phyloP scores from a whole-genome alignment of 2,113 vertebrate species.

The Myotis davidii region DNA sequence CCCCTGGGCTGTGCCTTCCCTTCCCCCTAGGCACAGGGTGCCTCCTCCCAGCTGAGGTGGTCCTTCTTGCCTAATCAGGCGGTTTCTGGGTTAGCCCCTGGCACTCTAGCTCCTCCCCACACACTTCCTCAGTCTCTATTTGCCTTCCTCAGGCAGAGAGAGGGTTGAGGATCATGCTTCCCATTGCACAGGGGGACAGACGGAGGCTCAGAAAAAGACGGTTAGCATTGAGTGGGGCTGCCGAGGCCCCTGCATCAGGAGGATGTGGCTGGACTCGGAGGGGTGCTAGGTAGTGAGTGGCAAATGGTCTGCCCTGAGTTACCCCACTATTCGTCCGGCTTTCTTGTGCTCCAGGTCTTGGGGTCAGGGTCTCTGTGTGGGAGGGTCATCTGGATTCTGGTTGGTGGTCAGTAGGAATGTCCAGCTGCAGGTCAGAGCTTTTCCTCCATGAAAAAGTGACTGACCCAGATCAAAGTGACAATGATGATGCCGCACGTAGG shows the following conservation, averaged over 20 bases:
- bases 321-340: neutral
- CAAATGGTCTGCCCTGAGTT: neutral
- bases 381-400: neutral
- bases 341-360: neutral
- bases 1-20: neutral
- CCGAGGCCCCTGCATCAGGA: neutral
- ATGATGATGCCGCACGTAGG: neutral
- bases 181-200: neutral
- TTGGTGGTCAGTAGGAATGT: neutral
- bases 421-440: neutral
- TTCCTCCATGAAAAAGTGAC: neutral
- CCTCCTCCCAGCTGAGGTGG: neutral
- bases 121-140: neutral
- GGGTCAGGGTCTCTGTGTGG: neutral
- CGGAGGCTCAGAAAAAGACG: neutral
- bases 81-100: neutral
- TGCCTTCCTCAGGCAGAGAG: fast-evolving
- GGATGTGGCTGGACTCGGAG: neutral
- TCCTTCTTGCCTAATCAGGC: neutral
- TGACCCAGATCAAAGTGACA: neutral
- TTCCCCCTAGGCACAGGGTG: neutral
- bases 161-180: fast-evolving
- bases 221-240: neutral
- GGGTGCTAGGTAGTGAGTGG: neutral
- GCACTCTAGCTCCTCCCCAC: neutral